Percentiles rank a stretch among this genome's conserved stretches.
Evolutionary conservation across 1,140 invertebrate genomes (phyloP).

Genomic region (Elysia chlorotica): DNA sequence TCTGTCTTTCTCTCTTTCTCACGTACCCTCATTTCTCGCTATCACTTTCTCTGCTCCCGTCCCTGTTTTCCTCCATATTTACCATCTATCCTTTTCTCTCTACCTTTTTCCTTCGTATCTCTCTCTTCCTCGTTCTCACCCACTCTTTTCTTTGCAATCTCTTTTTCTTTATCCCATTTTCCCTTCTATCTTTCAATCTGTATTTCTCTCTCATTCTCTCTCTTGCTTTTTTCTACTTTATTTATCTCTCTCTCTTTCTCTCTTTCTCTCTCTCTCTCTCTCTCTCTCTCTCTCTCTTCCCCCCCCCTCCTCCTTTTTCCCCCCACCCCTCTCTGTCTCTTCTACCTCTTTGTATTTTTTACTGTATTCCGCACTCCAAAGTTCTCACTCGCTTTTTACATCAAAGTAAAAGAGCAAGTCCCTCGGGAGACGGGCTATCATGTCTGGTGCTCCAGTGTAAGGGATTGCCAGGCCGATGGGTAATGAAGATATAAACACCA

Average conservation of each 20-base stretch:
- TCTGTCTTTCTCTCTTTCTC: not conserved
- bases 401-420: too few species aligned
- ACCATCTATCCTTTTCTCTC: not conserved
- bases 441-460: too few species aligned
- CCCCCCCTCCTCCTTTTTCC: too few species aligned
- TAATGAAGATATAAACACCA: too few species aligned
- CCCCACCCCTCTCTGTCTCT: too few species aligned
- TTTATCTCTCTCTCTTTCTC: not conserved
- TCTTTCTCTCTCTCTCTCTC: not conserved
- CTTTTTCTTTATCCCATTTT: not conserved
- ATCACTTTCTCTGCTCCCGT: conserved; percentile 16
- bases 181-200: too few species aligned
- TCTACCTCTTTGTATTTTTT: too few species aligned
- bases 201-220: not conserved
- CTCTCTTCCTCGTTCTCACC: not conserved
- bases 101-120: not conserved
- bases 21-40: not conserved
- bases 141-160: not conserved
- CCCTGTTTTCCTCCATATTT: conserved; percentile 23
- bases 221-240: not conserved
- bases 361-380: too few species aligned
- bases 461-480: too few species aligned
- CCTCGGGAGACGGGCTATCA: too few species aligned
- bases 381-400: too few species aligned
- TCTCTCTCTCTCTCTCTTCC: not conserved